Conservation (phyloP, 2,888 invertebrate species). For the Helobdella robusta region DNA sequence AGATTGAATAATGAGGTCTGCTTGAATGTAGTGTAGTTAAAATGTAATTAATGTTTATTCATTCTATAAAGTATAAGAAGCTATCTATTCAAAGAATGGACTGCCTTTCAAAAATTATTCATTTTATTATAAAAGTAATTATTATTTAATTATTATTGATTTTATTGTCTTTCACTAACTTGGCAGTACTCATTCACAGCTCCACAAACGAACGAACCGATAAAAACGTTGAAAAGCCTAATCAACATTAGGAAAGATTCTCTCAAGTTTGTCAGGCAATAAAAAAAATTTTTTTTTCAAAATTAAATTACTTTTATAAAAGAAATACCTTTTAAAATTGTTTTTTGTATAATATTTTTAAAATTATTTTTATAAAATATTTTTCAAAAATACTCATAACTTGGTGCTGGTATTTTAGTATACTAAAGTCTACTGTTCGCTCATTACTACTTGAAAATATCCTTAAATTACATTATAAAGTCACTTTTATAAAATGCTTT, state of each 20-base stretch:
- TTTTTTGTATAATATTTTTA: not conserved
- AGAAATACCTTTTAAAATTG: not conserved
- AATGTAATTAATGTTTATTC: too few relatives aligned
- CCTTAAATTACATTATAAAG: too few relatives aligned
- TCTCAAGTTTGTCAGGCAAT: conserved; percentile 69
- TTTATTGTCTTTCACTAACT: not conserved
- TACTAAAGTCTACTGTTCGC: too few relatives aligned
- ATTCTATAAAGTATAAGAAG: too few relatives aligned
- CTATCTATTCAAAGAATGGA: too few relatives aligned
- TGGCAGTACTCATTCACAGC: conserved; percentile 88
- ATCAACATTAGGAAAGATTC: conserved; percentile 96
- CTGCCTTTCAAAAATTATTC: too few relatives aligned
- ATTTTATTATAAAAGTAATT: not conserved
- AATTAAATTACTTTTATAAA: not conserved
- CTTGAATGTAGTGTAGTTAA: too few relatives aligned
- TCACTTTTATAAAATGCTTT: too few relatives aligned
- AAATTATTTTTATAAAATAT: not conserved
- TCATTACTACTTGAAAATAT: too few relatives aligned
- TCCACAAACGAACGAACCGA: conserved; percentile 85
- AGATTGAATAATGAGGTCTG: too few relatives aligned
- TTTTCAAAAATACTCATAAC: not conserved
- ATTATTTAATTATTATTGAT: not conserved
- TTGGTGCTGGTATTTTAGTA: too few relatives aligned
- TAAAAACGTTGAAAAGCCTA: conserved; percentile 86
- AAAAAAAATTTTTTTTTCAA: not conserved